Evolutionary conservation across 1,140 invertebrate species (phyloP), one percentile per base, ranked within the genome.

Genomic region (Pogonomyrmex barbatus): DNA sequence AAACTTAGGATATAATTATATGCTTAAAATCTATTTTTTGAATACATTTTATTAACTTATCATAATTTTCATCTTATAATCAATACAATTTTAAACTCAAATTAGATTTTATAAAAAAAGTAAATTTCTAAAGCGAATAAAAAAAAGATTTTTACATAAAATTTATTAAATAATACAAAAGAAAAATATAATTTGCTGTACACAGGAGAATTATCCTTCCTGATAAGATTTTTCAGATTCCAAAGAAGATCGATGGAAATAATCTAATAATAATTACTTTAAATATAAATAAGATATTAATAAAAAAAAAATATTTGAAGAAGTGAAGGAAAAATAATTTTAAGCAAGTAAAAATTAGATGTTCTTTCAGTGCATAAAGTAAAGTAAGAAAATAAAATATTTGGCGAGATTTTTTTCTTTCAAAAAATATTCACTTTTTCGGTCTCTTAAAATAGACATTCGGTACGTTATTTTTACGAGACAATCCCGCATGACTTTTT

Each of bases 381-480:
- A 45, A 56, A 5, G 14, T 36, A 0, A 2, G 17, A 1, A 68
- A 50, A 50, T 30, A 8, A 30, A 50, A 45, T 42, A 68, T 68
- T 68, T 50, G 33, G 54, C 24, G 54, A 75, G 39, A 45, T 1
- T 4, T 42, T 45, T 39, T 24, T 58, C n/a, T 58, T 50, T 78
- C 30, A 65, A 78, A 36, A 54, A 10, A 10, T 36, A 24, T 24
- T 24, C 24, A 24, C 62, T 50, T 65, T 36, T 76, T 33, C 14
- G 2, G 30, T 36, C 12, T 45, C 45, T 63, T 39, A 65, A 78
- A 36, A 50, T 65, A 78, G 76, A 78, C 33, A 33, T 78, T 5
- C 36, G 5, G 6, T 36, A 42, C 63, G 47, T 68, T 52, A 30
- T 36, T 12, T 63, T 63, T 63, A 36, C 60, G 60, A 36, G 76